A percentile compares a stretch with the other conserved stretches of the same genome.
Evolutionary conservation across 2,797 vertebrate genomes (phyloP).

Genomic region (Buceros bicornis): DNA sequence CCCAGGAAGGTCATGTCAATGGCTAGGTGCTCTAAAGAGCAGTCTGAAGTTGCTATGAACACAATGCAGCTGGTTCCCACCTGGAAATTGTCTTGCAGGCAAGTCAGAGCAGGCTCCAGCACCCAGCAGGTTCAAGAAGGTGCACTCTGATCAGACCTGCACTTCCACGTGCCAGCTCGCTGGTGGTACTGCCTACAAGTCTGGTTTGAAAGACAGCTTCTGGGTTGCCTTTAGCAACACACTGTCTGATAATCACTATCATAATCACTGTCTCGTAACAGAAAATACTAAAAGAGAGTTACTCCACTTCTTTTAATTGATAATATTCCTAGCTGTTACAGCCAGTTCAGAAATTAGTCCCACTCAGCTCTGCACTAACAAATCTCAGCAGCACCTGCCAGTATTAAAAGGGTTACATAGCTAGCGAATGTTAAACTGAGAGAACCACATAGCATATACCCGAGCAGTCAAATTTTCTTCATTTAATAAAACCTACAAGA

Average conservation of each 20-base stretch:
- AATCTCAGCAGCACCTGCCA: background rate
- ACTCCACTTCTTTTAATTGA: background rate
- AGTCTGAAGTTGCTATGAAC: background rate
- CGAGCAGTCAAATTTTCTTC: background rate
- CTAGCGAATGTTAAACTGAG: background rate
- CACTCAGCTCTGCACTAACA: background rate
- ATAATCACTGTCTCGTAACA: background rate
- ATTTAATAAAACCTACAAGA: background rate
- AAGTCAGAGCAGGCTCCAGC: background rate
- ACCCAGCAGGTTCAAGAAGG: rapidly evolving
- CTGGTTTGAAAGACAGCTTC: background rate
- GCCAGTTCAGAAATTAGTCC: background rate
- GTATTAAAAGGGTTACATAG: background rate
- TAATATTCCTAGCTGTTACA: background rate
- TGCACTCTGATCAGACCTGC: background rate
- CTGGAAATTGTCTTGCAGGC: background rate
- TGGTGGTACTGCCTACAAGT: background rate
- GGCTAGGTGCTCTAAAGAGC: background rate
- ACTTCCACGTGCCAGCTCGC: background rate
- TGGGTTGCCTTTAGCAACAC: background rate
- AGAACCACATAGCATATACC: background rate
- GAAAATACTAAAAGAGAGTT: background rate
- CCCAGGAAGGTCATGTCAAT: background rate
- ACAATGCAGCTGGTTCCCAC: rapidly evolving
- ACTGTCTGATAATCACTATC: background rate